Percentiles rank a stretch among this genome's conserved stretches.
phyloP scores from a whole-genome alignment of 2,113 vertebrate genomes.

The Esox niger region DNA sequence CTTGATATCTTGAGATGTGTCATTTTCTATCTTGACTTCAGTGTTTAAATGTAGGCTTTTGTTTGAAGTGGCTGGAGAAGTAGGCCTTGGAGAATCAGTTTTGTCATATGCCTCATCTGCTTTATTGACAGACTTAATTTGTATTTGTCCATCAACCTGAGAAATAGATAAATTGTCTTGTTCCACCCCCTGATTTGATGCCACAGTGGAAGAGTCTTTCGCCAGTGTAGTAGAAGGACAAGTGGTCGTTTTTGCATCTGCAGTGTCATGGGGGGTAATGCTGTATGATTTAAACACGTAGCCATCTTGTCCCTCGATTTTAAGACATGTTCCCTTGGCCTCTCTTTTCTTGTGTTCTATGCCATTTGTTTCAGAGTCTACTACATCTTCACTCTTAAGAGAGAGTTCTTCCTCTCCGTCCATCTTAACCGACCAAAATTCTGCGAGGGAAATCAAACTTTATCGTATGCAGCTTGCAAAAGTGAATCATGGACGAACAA shows the following conservation, averaged over 20 bases:
- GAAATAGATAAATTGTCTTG: constrained; percentile 53
- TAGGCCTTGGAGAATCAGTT: constrained; percentile 9
- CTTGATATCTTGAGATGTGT: constrained; percentile 67
- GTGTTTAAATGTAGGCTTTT: constrained; percentile 53
- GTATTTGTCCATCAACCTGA: constrained; percentile 62
- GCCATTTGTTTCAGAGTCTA: constrained; percentile 47
- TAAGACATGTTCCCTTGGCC: constrained; percentile 70
- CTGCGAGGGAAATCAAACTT: constrained; percentile 39
- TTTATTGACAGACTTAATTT: constrained; percentile 37
- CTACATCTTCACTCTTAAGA: constrained; percentile 51
- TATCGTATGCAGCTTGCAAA: constrained; percentile 52
- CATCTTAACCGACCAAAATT: constrained; percentile 64
- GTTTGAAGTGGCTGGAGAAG: constrained; percentile 58
- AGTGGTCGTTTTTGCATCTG: constrained; percentile 45
- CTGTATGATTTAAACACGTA: constrained; percentile 77
- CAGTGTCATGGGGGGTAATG: constrained; percentile 56
- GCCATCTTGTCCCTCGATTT: constrained; percentile 76
- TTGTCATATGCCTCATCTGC: constrained; percentile 40
- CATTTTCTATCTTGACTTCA: constrained; percentile 47
- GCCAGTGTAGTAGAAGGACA: constrained; percentile 60
- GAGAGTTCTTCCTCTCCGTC: constrained; percentile 68
- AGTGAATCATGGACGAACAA: constrained; percentile 62
- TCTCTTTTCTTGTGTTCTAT: constrained; percentile 65
- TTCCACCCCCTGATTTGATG: constrained; percentile 68
- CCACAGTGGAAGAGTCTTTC: constrained; percentile 65